Evolutionary conservation across 2,888 invertebrate genomes (phyloP), one percentile per base, ranked within the genome.

Genomic region (Caenorhabditis afra): DNA sequence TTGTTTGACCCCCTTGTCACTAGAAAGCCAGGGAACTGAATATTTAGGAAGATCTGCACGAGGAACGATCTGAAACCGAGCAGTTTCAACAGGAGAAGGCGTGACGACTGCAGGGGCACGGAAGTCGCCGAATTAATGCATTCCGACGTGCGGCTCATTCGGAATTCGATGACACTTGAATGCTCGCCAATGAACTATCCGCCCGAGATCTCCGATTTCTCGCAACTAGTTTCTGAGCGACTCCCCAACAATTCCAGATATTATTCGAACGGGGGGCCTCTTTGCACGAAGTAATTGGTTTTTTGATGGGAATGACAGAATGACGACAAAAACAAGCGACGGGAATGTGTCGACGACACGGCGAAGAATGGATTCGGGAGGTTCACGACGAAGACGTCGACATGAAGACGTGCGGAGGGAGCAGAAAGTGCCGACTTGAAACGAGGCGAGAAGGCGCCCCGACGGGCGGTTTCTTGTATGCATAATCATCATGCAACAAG

Each of bases 401-500:
- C 4, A 29, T 5, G 29, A 29, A 29, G 29, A 29, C 29, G 29
- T 29, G 4, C 29, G 29, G 29, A 29, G 29, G 29, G 29, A 29
- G 29, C 29, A 29, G 29, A 29, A 57, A 11, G 37, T 41, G 20
- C 18, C 29, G 23, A 3, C 14, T 44, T 49, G 49, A 37, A 8
- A 49, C 7, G 20, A 37, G 20, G 20, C 39, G 44, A 18, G 49
- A 18, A 23, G 16, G 29, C 29, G 7, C 29, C n/a, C 29, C 29
- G 29, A 5, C 29, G 4, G 29, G 29, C 29, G 59, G 74, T 58
- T 59, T 58, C 49, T 66, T 65, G 53, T 53, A 59, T 59, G 23
- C 61, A 74, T 58, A 65, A 65, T 64, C 53, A 45, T 70, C 57
- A 53, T 59, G 58, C 58, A 68, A 68, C 67, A 50, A 57, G n/a